Conservation (phyloP, 2,113 vertebrate species). For the Acrocephalus arundinaceus region DNA sequence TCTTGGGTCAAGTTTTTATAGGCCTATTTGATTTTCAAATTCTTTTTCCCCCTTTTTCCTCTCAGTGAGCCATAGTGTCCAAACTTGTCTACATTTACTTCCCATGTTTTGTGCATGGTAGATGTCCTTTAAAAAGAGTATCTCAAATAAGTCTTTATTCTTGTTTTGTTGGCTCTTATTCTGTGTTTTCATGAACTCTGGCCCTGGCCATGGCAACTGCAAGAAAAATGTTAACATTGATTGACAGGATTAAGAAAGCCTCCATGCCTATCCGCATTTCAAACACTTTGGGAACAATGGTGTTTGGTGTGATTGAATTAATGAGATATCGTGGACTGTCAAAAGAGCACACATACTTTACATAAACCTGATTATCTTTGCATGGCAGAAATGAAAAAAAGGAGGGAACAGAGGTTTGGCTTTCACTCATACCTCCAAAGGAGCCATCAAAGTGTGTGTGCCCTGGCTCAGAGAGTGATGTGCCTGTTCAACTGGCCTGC, state of each 20-base stretch:
- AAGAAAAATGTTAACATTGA: slow-evolving; percentile 99
- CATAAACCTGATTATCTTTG: slow-evolving; percentile 99
- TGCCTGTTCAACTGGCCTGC: slow-evolving; percentile 77
- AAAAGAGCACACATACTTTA: slow-evolving; percentile 99
- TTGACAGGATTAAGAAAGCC: slow-evolving; percentile 98
- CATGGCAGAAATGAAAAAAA: slow-evolving; percentile 93
- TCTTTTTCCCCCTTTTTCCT: slow-evolving; percentile 84
- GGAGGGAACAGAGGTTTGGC: slow-evolving; percentile 78
- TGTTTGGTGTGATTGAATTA: slow-evolving; percentile 99
- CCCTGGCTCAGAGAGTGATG: slow-evolving; percentile 80
- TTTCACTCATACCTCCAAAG: slow-evolving; percentile 84
- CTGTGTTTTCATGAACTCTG: slow-evolving; percentile 99
- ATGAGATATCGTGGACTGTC: slow-evolving; percentile 98
- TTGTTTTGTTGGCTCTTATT: slow-evolving; percentile 98
- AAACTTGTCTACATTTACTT: slow-evolving; percentile 98
- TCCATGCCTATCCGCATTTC: slow-evolving; percentile 94
- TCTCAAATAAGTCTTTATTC: slow-evolving; percentile 99
- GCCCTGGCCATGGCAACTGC: slow-evolving; percentile 98
- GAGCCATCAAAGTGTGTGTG: slow-evolving; percentile 83
- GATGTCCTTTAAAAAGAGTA: slow-evolving; percentile 96
- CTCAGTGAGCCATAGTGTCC: slow-evolving; percentile 86
- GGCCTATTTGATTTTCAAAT: slow-evolving; percentile 97
- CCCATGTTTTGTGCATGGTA: slow-evolving; percentile 95
- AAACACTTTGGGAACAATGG: slow-evolving; percentile 99
- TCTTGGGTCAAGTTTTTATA: slow-evolving; percentile 97